Percentiles rank a stretch among this genome's conserved stretches.
These are phyloP conservation scores for Pogonocichla stellata DNA, from an alignment of 2,113 vertebrate species.

Conservation along the genomic window DNA sequence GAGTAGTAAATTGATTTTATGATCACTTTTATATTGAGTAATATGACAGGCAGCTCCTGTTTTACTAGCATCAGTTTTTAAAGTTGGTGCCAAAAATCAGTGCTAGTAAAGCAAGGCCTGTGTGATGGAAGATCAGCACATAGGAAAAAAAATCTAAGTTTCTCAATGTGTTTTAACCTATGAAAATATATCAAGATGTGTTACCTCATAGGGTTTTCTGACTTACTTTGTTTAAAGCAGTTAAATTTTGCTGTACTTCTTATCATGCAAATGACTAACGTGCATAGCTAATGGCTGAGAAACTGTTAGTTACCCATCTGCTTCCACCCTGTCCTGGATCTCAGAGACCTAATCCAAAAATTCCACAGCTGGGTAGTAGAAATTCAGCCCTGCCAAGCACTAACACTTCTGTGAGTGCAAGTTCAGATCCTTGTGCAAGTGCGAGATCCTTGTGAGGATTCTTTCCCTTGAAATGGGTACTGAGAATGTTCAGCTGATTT, in stretches of 20 bases:
- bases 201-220: accelerated
- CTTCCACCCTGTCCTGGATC: neutral
- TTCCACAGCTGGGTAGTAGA: neutral
- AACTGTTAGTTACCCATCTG: neutral
- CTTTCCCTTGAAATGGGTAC: neutral
- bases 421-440: neutral
- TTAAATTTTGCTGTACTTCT: neutral
- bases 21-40: neutral
- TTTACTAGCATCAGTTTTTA: neutral
- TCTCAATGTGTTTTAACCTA: neutral
- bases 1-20: neutral
- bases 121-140: neutral
- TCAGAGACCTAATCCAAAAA: neutral
- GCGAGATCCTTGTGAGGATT: neutral
- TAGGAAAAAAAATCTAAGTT: neutral
- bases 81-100: neutral
- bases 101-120: neutral
- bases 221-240: neutral
- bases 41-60: neutral
- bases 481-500: neutral
- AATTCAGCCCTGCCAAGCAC: neutral
- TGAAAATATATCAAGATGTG: neutral
- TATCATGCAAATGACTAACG: neutral
- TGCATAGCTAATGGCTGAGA: neutral
- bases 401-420: neutral